Percentiles rank a stretch among this genome's conserved stretches.
Conservation (phyloP, 1,140 invertebrate genomes). For the Cheumatopsyche charites region DNA sequence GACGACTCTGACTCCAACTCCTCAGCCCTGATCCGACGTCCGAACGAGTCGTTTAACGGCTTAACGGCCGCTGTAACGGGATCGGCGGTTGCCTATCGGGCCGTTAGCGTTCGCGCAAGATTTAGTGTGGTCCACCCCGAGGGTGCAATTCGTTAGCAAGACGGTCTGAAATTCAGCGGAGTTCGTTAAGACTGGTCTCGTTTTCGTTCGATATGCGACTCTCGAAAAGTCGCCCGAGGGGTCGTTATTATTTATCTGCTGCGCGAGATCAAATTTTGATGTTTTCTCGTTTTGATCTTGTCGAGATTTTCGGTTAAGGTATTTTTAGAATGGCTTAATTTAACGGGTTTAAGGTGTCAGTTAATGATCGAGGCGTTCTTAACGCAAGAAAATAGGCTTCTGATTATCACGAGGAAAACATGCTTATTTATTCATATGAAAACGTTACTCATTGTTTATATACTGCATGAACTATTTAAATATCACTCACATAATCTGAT, state of each 20-base stretch:
- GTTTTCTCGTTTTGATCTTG: background rate
- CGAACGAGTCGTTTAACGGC: conserved; percentile 26
- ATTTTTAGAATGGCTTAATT: too few species aligned
- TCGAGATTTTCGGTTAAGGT: too few species aligned
- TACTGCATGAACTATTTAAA: too few species aligned
- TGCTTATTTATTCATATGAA: too few species aligned
- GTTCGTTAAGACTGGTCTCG: background rate
- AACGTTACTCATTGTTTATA: too few species aligned
- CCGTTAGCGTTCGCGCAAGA: conserved; percentile 38
- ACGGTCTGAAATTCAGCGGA: background rate
- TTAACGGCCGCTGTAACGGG: conserved; percentile 31
- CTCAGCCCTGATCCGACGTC: too few species aligned
- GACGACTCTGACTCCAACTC: too few species aligned
- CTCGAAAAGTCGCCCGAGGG: background rate
- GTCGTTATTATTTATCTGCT: background rate
- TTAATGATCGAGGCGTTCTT: too few species aligned
- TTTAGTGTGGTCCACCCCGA: conserved; percentile 19
- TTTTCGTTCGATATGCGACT: background rate
- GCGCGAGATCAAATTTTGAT: background rate
- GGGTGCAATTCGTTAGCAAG: conserved; percentile 38
- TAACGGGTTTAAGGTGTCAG: too few species aligned
- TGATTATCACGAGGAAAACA: too few species aligned
- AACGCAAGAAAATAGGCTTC: too few species aligned
- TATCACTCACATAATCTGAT: too few species aligned
- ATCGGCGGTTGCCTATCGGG: conserved; percentile 35